A percentile compares a stretch with the other conserved stretches of the same genome.
These are phyloP conservation scores for Phengaris arion DNA, from an alignment of 2,888 invertebrate genomes.

Conservation along the genomic window DNA sequence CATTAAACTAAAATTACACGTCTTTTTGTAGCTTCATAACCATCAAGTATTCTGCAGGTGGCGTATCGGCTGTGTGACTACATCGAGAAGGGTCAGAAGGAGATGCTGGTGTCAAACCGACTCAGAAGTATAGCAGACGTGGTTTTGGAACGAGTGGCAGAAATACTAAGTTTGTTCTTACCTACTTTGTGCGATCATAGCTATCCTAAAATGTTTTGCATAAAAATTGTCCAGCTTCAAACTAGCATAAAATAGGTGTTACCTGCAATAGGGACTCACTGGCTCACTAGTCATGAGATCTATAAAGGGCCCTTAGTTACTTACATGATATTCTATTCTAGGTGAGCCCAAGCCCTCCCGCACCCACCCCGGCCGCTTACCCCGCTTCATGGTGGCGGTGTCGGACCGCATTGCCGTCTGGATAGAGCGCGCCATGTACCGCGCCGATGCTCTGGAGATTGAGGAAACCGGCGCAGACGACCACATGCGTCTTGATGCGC, in stretches of 20 bases:
- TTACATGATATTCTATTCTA: conserved; percentile 35
- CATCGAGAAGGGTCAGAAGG: conserved; percentile 70
- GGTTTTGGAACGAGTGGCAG: conserved; percentile 77
- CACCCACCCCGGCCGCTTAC: conserved; percentile 64
- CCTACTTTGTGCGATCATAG: no score
- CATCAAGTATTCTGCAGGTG: conserved; percentile 49
- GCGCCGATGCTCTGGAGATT: conserved; percentile 63
- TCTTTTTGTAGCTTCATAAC: no score
- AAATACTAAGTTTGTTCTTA: conserved; percentile 61
- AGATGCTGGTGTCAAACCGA: conserved; percentile 78
- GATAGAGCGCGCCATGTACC: conserved; percentile 73
- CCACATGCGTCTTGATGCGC: conserved; percentile 65
- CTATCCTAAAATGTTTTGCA: no score
- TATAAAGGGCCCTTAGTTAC: no score
- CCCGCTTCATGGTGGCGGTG: conserved; percentile 76
- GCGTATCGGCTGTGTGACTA: conserved; percentile 73
- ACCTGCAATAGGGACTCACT: no score
- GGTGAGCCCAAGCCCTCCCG: conserved; percentile 71
- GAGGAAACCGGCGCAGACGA: conserved; percentile 48
- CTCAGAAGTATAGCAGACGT: conserved; percentile 79
- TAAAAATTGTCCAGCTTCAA: no score
- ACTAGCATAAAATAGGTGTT: no score
- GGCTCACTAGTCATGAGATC: no score
- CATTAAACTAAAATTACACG: no score
- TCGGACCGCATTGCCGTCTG: conserved; percentile 75